A percentile compares a stretch with the other conserved stretches of the same genome.
Conservation (phyloP, 2,888 invertebrate species). For the Andrena flavipes region DNA sequence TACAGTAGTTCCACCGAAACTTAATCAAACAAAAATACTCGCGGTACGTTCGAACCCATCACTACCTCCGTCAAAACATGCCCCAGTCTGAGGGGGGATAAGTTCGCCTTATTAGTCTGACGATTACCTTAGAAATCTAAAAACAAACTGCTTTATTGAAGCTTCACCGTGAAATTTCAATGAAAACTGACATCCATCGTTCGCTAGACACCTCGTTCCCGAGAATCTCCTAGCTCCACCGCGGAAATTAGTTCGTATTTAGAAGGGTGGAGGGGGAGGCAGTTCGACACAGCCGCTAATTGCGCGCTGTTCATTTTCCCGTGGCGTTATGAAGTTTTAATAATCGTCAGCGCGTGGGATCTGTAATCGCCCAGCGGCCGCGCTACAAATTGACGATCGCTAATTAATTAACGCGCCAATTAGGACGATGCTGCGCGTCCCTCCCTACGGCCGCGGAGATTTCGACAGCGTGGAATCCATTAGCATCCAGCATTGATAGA, state of each 20-base stretch:
- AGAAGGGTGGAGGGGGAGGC: background rate
- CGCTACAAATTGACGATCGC: conserved; percentile 48
- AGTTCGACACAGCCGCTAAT: conserved; percentile 20
- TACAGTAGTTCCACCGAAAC: too few relatives aligned
- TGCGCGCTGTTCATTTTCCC: conserved; percentile 34
- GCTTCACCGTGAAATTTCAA: too few relatives aligned
- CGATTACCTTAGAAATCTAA: too few relatives aligned
- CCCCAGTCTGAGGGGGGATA: too few relatives aligned
- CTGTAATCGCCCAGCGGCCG: conserved; percentile 7
- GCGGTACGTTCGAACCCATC: too few relatives aligned
- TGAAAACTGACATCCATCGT: background rate
- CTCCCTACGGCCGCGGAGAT: background rate
- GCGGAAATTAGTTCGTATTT: conserved; percentile 6
- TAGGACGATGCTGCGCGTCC: conserved; percentile 27
- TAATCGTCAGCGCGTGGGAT: conserved; percentile 11
- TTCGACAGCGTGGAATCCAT: conserved; percentile 31
- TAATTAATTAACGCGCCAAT: conserved; percentile 60
- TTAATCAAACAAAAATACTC: too few relatives aligned
- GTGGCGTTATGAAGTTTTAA: conserved; percentile 40
- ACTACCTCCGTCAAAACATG: too few relatives aligned
- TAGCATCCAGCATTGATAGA: conserved; percentile 19
- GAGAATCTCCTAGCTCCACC: background rate
- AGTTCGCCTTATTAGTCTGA: too few relatives aligned
- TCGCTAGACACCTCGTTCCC: background rate
- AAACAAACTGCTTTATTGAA: too few relatives aligned